Evolutionary conservation across 1,140 invertebrate genomes (phyloP).

Genomic region (Papilio polytes): DNA sequence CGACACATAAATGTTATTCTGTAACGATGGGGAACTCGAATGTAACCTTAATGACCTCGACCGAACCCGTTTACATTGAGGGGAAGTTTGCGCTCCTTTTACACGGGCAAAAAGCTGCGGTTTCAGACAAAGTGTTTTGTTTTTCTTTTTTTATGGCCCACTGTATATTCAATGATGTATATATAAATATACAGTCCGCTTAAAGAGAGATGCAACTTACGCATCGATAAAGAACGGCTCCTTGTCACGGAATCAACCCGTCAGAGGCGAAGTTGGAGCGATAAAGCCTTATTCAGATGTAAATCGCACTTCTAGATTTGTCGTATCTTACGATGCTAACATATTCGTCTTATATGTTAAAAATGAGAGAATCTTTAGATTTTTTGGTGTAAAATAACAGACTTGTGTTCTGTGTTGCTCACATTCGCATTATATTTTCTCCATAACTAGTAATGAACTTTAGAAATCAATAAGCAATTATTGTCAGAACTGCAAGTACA

Average conservation of each 20-base stretch:
- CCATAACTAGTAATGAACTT: slow-evolving; percentile 3
- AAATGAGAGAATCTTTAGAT: neutral
- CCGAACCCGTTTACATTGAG: slow-evolving; percentile 54
- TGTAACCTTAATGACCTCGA: slow-evolving; percentile 60
- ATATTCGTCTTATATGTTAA: neutral
- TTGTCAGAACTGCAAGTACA: slow-evolving; percentile 9
- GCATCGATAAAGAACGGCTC: slow-evolving; percentile 3
- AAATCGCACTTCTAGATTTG: slow-evolving; percentile 4
- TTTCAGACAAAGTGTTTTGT: slow-evolving; percentile 48
- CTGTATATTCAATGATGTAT: slow-evolving; percentile 49
- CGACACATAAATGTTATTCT: slow-evolving; percentile 38
- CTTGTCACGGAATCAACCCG: slow-evolving; percentile 16
- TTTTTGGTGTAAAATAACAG: neutral
- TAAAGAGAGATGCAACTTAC: slow-evolving; percentile 10
- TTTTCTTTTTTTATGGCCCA: slow-evolving; percentile 49
- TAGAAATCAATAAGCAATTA: slow-evolving; percentile 25
- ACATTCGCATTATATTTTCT: neutral
- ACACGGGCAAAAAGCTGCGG: slow-evolving; percentile 50
- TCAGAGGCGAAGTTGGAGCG: neutral
- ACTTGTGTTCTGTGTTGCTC: too few species aligned
- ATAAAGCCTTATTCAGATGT: slow-evolving; percentile 28
- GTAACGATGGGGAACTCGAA: slow-evolving; percentile 45
- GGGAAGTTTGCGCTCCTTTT: slow-evolving; percentile 50
- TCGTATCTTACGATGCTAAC: neutral
- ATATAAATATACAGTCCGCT: slow-evolving; percentile 33